Percentiles rank a stretch among this genome's conserved stretches.
Conservation (phyloP, 1,140 invertebrate species). For the Lordiphosa mommai region DNA sequence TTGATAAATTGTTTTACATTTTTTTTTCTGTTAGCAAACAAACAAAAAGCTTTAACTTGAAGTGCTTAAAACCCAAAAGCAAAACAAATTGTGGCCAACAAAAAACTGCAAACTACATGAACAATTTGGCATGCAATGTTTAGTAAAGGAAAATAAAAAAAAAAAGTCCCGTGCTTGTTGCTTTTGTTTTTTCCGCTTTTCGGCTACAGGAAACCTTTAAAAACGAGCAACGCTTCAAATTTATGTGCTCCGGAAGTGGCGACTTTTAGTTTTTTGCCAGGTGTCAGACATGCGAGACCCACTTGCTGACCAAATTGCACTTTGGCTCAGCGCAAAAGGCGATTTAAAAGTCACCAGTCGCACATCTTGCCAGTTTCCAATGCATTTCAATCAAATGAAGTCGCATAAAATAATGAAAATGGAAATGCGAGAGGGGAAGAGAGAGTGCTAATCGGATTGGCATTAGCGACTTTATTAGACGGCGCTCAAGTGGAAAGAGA, state of each 20-base stretch:
- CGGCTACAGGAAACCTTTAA: conserved; percentile 46
- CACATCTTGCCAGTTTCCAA: conserved; percentile 19
- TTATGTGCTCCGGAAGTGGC: conserved; percentile 67
- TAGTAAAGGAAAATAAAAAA: conserved; percentile 28
- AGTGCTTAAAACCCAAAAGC: conserved; percentile 41
- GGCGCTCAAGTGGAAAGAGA: neutral
- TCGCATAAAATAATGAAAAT: conserved; percentile 61
- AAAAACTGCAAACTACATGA: conserved; percentile 53
- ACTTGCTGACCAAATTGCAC: conserved; percentile 25
- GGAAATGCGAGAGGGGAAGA: conserved; percentile 1
- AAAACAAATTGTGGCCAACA: conserved; percentile 56
- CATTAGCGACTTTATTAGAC: conserved; percentile 8
- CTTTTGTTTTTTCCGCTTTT: conserved; percentile 12
- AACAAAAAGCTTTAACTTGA: conserved; percentile 44
- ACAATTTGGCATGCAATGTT: conserved; percentile 54
- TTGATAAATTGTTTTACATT: conserved; percentile 59
- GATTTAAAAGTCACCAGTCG: conserved; percentile 30
- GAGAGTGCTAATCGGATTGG: conserved; percentile 39
- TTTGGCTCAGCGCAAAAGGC: conserved; percentile 18
- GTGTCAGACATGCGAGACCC: conserved; percentile 38
- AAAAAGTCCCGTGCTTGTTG: conserved; percentile 30
- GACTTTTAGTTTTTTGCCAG: conserved; percentile 70
- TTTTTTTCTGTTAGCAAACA: conserved; percentile 20
- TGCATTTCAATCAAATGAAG: conserved; percentile 70
- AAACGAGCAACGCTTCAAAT: conserved; percentile 58